phyloP scores from a whole-genome alignment of 1,140 invertebrate species.

The Carposina sasakii region DNA sequence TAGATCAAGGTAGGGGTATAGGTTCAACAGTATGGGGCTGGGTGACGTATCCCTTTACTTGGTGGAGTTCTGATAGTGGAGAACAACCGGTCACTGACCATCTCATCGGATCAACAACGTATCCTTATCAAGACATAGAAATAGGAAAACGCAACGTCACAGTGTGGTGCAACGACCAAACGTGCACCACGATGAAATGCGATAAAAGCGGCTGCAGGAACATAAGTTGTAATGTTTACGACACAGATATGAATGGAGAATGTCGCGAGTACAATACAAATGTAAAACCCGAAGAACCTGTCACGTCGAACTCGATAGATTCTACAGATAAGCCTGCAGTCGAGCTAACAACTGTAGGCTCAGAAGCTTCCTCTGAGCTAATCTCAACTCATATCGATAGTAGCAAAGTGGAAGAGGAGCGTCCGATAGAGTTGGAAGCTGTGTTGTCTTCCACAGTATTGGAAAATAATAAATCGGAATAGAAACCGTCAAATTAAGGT shows the following conservation, averaged over 20 bases:
- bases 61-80: conserved; percentile 48
- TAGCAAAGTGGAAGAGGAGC: conserved; percentile 30
- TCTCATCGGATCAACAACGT: conserved; percentile 22
- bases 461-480: conserved; percentile 14
- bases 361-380: conserved; percentile 1
- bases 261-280: conserved; percentile 56
- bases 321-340: not conserved
- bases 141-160: conserved; percentile 51
- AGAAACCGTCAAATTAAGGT: no score
- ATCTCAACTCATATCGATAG: conserved; percentile 2
- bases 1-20: conserved; percentile 51
- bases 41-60: conserved; percentile 63
- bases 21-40: conserved; percentile 63
- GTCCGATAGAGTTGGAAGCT: conserved; percentile 43
- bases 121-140: conserved; percentile 36
- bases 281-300: conserved; percentile 31
- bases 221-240: conserved; percentile 65
- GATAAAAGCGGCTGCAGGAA: conserved; percentile 50
- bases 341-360: not conserved
- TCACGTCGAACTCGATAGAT: conserved; percentile 9
- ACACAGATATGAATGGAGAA: conserved; percentile 62
- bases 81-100: conserved; percentile 26
- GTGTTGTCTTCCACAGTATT: conserved; percentile 44
- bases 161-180: conserved; percentile 65
- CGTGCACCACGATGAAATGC: conserved; percentile 61